These are phyloP conservation scores for Cenopis cana DNA, from an alignment of 2,888 invertebrate genomes.

Conservation along the genomic window DNA sequence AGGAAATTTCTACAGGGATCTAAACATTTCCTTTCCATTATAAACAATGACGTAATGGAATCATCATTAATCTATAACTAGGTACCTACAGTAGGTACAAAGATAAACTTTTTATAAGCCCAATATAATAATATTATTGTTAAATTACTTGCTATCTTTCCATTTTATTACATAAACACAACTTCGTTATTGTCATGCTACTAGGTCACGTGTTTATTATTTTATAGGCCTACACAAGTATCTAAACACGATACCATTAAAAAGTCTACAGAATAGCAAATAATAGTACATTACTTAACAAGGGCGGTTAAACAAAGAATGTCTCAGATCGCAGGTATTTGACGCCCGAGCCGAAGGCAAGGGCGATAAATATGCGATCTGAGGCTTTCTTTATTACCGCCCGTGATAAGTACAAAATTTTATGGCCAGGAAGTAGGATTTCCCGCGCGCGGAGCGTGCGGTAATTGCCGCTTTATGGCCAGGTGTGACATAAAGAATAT, in stretches of 20 bases:
- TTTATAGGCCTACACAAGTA: background rate
- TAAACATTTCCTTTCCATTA: background rate
- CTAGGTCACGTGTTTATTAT: background rate
- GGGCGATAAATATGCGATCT: too few relatives aligned
- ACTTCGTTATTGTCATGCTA: background rate
- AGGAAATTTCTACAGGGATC: background rate
- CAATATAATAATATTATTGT: constrained; percentile 25
- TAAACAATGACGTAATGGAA: constrained; percentile 7
- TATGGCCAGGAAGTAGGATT: too few relatives aligned
- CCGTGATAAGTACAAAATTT: too few relatives aligned
- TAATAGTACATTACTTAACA: too few relatives aligned
- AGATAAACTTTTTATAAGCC: constrained; percentile 24
- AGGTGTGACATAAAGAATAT: too few relatives aligned
- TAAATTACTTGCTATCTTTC: constrained; percentile 30
- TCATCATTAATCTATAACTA: background rate
- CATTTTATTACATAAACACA: constrained; percentile 29
- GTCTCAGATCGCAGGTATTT: too few relatives aligned
- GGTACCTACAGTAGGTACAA: background rate
- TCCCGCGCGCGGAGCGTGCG: too few relatives aligned
- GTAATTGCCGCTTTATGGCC: too few relatives aligned
- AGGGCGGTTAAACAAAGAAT: too few relatives aligned
- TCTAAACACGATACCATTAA: background rate
- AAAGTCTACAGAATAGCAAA: background rate
- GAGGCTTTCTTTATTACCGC: too few relatives aligned
- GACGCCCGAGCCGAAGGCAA: too few relatives aligned